phyloP scores from a whole-genome alignment of 2,888 invertebrate species.

The Agrypnus murinus region DNA sequence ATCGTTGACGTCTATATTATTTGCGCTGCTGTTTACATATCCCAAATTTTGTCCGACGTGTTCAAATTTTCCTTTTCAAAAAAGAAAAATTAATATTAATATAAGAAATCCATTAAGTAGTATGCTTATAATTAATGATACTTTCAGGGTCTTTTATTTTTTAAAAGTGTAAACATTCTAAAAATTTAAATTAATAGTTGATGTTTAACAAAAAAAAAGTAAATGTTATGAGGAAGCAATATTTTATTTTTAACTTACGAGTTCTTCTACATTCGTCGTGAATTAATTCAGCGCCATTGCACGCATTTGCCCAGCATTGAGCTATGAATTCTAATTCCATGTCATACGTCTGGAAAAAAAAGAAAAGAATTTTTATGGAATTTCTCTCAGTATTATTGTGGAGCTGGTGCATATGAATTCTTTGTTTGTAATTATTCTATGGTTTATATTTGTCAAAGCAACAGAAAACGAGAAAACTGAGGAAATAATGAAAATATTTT shows the following conservation, averaged over 20 bases:
- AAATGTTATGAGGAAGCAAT: no score
- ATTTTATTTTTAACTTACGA: constrained; percentile 58
- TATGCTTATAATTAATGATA: constrained; percentile 1
- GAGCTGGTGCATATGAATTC: background rate
- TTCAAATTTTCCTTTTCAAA: constrained; percentile 57
- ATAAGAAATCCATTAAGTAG: no score
- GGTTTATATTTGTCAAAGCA: background rate
- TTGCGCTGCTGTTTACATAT: constrained; percentile 61
- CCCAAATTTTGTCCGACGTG: constrained; percentile 68
- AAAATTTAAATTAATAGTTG: no score
- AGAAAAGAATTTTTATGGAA: no score
- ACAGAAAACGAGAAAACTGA: background rate
- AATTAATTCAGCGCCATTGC: constrained; percentile 63
- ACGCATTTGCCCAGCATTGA: constrained; percentile 69
- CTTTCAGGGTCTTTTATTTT: background rate
- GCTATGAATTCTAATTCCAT: constrained; percentile 67
- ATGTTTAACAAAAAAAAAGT: background rate
- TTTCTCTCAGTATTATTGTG: no score
- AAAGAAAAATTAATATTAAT: constrained; percentile 20
- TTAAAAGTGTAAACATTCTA: background rate
- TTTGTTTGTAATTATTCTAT: background rate
- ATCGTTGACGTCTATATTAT: constrained; percentile 59
- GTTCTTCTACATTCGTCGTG: constrained; percentile 67
- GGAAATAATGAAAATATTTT: no score
- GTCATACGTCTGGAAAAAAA: constrained; percentile 65